A percentile compares a stretch with the other conserved stretches of the same genome.
Conservation (phyloP, 2,113 vertebrate species). For the Dolichotis patagonum region DNA sequence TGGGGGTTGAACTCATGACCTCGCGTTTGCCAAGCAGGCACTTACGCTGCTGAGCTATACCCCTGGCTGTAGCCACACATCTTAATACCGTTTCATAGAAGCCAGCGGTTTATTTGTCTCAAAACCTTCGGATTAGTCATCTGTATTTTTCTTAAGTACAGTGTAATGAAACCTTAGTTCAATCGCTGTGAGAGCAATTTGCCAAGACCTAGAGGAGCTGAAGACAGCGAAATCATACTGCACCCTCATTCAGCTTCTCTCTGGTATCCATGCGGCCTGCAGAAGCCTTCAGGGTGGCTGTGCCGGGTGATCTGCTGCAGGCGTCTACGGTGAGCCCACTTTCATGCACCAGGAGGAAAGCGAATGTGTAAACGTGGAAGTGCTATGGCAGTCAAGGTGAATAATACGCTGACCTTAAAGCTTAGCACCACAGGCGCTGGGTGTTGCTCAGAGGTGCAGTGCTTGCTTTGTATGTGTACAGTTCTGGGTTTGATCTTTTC, state of each 20-base stretch:
- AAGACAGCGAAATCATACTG: neutral
- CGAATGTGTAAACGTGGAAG: neutral
- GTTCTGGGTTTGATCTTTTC: neutral
- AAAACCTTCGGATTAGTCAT: neutral
- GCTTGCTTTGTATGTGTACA: neutral
- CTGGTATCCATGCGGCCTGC: neutral
- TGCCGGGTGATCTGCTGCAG: neutral
- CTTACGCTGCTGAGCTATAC: no score
- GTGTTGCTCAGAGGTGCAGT: neutral
- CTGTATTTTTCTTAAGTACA: neutral
- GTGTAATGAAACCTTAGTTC: neutral
- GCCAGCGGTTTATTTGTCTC: neutral
- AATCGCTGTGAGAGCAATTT: neutral
- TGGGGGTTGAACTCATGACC: no score
- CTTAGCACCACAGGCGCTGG: neutral
- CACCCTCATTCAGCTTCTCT: neutral
- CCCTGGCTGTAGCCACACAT: no score
- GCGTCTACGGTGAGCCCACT: neutral
- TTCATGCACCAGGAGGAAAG: neutral
- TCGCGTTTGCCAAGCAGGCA: no score
- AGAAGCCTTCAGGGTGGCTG: neutral
- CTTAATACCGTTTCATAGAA: neutral
- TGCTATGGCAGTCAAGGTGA: neutral
- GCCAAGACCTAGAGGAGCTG: neutral
- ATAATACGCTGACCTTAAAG: neutral